Evolutionary conservation across 2,797 vertebrate genomes (phyloP), one percentile per base, ranked within the genome.

Genomic region (Cynopterus sphinx): DNA sequence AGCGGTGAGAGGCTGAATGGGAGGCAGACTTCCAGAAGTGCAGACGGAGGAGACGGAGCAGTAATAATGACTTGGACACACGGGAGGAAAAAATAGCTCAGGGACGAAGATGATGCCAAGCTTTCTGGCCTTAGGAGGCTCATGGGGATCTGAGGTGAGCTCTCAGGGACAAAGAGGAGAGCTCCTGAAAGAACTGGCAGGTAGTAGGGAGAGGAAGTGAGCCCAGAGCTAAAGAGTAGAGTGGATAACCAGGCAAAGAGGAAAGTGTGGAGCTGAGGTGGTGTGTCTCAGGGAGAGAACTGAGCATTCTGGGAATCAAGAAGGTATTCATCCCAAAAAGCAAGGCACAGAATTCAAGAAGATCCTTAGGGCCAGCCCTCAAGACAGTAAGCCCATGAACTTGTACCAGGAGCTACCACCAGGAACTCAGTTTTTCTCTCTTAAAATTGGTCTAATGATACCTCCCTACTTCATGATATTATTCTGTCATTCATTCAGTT

Each of bases 81-180:
- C 43, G 67, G 95, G 93, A 97, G 97, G 97, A 98, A 96, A 97
- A 98, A 97, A 91, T 85, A 97, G 96, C 96, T 98, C 97, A 97
- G 95, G 95, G 90, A 97, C 46, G 6, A 95, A 94, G 95, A 91
- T 33, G 83, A 96, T 12, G 97, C 95, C 96, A 97, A 95, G 79
- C 94, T 97, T 97, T 97, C 90, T 97, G 95, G 91, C 82, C 91
- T 96, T 91, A 92, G 68, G 89, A 90, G 81, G 57, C 86, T 90
- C 77, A 2, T 87, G 43, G 77, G 91, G 82, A 74, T 85, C 59
- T 43, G 95, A 97, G 95, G 96, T 97, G 94, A 96, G 83, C 9
- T 0, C 12, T 17, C 67, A 68, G 77, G 87, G 95, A 77, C 24
- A 39, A 22, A 43, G 90, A 91, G 19, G n/a, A 65, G 87, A 68